Conservation (phyloP, 2,888 invertebrate genomes). For the Eupithecia exiguata region DNA sequence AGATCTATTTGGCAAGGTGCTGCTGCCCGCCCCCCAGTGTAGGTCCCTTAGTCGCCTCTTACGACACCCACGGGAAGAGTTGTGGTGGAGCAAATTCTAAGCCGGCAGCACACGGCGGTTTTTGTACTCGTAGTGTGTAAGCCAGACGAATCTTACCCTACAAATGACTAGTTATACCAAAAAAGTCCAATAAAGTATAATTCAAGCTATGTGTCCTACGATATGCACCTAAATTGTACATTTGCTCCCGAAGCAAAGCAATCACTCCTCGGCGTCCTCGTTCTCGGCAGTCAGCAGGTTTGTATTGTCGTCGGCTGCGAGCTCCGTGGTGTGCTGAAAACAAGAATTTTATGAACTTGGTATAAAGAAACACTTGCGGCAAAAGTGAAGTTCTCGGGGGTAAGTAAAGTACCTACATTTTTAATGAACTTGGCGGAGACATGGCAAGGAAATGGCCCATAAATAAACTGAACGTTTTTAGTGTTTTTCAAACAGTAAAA, state of each 20-base stretch:
- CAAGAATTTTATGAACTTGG: conserved; percentile 1
- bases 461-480: background rate
- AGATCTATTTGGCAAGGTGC: too few species aligned
- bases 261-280: conserved; percentile 76
- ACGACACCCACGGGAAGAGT: too few species aligned
- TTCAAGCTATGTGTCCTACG: conserved; percentile 43
- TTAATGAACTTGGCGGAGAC: background rate
- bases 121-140: background rate
- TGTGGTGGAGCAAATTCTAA: too few species aligned
- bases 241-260: conserved; percentile 53
- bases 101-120: too few species aligned
- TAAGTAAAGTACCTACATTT: background rate
- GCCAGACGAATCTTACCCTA: conserved; percentile 19
- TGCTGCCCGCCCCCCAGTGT: too few species aligned
- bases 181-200: conserved; percentile 31
- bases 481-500: too few species aligned
- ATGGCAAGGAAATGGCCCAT: background rate
- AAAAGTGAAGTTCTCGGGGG: background rate
- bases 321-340: conserved; percentile 68
- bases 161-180: conserved; percentile 18
- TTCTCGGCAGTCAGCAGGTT: conserved; percentile 78
- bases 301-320: conserved; percentile 79
- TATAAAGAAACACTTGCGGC: background rate
- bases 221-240: conserved; percentile 60
- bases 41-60: too few species aligned